Evolutionary conservation across 1,140 invertebrate species (phyloP).

Genomic region (silkworm (Bombyx mori)): ASM3026992v2 NC_085111.1:10151001-10151500

Average conservation of each 20-base stretch:
- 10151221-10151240: conserved; percentile 21
- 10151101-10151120: conserved; percentile 59
- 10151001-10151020: conserved; percentile 56
- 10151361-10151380: conserved; percentile 52
- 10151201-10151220: too few relatives aligned
- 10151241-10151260: conserved; percentile 48
- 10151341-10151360: too few relatives aligned
- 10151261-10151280: conserved; percentile 17
- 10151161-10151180: conserved; percentile 16
- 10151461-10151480: too few relatives aligned
- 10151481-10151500: too few relatives aligned
- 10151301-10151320: too few relatives aligned
- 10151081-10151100: conserved; percentile 64
- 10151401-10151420: conserved; percentile 56
- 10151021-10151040: conserved; percentile 35
- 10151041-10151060: conserved; percentile 44
- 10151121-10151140: conserved; percentile 35
- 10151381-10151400: conserved; percentile 51
- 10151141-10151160: conserved; percentile 26
- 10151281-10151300: too few relatives aligned
- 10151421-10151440: conserved; percentile 17
- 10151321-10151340: too few relatives aligned
- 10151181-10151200: too few relatives aligned
- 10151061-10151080: conserved; percentile 62
- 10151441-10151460: too few relatives aligned